A percentile compares a stretch with the other conserved stretches of the same genome.
Evolutionary conservation across 1,140 invertebrate genomes (phyloP).

Genomic region (Anagrus nilaparvatae): DNA sequence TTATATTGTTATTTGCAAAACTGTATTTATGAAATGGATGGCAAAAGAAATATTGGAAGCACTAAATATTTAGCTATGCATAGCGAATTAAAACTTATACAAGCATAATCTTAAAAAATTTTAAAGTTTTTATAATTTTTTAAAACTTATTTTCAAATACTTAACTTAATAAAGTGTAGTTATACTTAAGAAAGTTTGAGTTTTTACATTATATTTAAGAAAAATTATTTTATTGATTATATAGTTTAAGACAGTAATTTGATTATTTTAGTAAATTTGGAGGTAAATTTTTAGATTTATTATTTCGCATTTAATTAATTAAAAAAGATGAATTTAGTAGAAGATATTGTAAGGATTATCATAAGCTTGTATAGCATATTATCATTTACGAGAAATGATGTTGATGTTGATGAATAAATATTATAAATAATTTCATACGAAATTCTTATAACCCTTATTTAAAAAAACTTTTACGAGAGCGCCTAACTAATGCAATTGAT

Average conservation of each 20-base stretch:
- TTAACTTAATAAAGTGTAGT: too few species aligned
- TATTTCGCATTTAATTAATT: not conserved
- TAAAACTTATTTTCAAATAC: too few species aligned
- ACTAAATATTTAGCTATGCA: too few species aligned
- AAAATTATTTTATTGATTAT: not conserved
- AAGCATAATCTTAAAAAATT: too few species aligned
- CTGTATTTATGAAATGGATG: constrained; percentile 3
- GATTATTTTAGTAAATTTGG: not conserved
- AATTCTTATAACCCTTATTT: constrained; percentile 8
- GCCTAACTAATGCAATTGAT: constrained; percentile 4
- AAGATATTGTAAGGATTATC: constrained; percentile 2
- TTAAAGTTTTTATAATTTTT: too few species aligned
- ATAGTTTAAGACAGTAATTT: not conserved
- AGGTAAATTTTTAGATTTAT: not conserved
- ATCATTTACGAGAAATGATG: constrained; percentile 5
- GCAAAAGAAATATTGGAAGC: too few species aligned
- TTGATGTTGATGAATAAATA: constrained; percentile 3
- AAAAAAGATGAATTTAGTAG: constrained; percentile 8
- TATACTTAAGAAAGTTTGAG: constrained; percentile 1
- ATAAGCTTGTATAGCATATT: constrained; percentile 7
- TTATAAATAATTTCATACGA: constrained; percentile 5
- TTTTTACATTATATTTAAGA: not conserved
- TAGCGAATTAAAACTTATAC: too few species aligned
- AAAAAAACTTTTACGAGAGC: not conserved
- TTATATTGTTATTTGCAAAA: constrained; percentile 11